phyloP scores from a whole-genome alignment of 2,113 vertebrate species.

The Rhadina sibilatrix region DNA sequence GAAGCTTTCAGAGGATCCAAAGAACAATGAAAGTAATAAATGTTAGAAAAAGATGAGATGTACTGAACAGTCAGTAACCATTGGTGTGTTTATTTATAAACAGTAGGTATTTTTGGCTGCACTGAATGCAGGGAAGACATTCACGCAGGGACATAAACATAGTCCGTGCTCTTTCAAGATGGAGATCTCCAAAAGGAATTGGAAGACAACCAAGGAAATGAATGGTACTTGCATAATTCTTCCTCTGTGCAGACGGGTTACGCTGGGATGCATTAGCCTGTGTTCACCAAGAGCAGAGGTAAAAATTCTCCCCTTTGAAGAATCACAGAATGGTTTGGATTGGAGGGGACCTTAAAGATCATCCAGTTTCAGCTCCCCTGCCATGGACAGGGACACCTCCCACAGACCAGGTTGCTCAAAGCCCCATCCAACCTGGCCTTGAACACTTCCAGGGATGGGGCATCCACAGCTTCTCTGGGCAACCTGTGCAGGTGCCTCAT shows the following conservation, averaged over 20 bases:
- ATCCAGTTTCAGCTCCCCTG: not conserved
- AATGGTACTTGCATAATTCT: not conserved
- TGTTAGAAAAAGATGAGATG: not conserved
- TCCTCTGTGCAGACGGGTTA: not conserved
- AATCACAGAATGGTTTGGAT: not conserved
- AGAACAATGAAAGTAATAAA: conserved; percentile 21
- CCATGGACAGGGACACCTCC: not conserved
- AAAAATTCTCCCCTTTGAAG: not conserved
- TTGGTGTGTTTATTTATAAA: not conserved
- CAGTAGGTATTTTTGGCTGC: not conserved
- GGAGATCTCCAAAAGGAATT: not conserved
- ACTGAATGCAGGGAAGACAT: not conserved
- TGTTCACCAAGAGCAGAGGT: not conserved
- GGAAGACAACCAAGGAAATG: not conserved
- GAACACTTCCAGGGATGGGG: not conserved
- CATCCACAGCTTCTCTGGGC: not conserved
- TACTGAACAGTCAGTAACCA: not conserved
- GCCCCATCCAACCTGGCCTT: not conserved
- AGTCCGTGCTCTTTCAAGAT: not conserved
- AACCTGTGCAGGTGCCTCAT: not conserved
- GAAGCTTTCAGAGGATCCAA: not conserved
- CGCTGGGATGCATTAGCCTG: not conserved
- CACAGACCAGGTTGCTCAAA: not conserved
- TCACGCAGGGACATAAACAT: not conserved
- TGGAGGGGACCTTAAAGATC: not conserved